Base-by-base conservation (phyloP, 2,797 vertebrate species). In the Rhinophrynus dorsalis region DNA sequence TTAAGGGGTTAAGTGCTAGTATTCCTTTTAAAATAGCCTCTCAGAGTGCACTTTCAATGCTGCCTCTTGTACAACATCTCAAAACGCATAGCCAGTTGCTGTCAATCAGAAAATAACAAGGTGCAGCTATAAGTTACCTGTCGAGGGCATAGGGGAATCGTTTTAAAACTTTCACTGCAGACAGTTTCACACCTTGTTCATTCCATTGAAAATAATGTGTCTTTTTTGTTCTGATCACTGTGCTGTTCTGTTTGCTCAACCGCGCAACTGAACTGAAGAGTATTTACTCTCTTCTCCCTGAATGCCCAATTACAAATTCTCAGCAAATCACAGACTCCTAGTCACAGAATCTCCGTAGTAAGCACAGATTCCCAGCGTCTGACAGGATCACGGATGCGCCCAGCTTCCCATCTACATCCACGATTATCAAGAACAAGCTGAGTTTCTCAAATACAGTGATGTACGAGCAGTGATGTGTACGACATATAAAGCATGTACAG, bases 261-360 rank as follows among this genome's bases (percentile, higher is more conserved):
- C 13, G 26, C 7, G n/a, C 58, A 32, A 30, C 21, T 37, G 20
- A 12, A 48, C 8, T 48, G 5, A 23, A 48, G n/a, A 5, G 12
- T 40, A 11, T 35, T 38, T 37, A 33, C 6, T 12, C 45, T 30
- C 20, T 2, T 42, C 37, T 57, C 30, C 51, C 68, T 29, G 29
- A 63, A 63, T 48, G 27, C n/a, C 58, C 59, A 45, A 69, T 70
- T 63, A 70, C 48, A 29, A 37, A 63, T 63, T 47, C 58, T 62
- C 38, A 35, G 30, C 58, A 54, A 56, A 70, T 56, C 50, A 27
- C 29, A 18, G 10, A 40, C 38, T 62, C 24, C 23, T 18, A 35
- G 47, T 24, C 15, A 45, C 47, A 26, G 58, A 37, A 55, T 26
- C 29, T 63, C 50, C 37, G 20, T 47, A 27, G 68, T 63, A 61